A percentile compares a stretch with the other conserved stretches of the same genome.
Evolutionary conservation across 2,113 vertebrate genomes (phyloP).

Genomic region (Apteryx owenii): DNA sequence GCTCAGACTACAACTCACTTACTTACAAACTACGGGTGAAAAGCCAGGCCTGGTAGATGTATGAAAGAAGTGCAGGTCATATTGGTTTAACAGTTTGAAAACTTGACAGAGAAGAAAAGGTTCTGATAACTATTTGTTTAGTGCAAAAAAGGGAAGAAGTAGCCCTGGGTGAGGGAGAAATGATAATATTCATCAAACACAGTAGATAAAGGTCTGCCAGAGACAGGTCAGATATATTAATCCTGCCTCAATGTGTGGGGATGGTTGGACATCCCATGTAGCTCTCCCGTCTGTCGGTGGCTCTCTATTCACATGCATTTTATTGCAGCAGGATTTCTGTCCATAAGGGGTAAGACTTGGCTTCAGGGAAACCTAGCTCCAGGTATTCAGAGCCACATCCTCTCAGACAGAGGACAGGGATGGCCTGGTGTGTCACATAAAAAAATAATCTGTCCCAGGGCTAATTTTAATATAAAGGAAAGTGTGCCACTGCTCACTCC

Average conservation of each 20-base stretch:
- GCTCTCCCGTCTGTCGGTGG: rapidly evolving
- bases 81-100: constrained; percentile 13
- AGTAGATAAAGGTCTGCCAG: not conserved
- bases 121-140: constrained; percentile 10
- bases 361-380: not conserved
- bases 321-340: not conserved
- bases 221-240: not conserved
- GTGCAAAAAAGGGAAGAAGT: not conserved
- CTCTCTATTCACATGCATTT: rapidly evolving
- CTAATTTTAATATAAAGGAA: not conserved
- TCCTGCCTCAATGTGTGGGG: rapidly evolving
- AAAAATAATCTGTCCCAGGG: not conserved
- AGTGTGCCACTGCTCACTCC: not conserved
- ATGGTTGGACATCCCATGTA: not conserved
- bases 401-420: not conserved
- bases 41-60: not conserved
- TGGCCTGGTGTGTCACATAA: not conserved
- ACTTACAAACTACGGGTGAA: not conserved
- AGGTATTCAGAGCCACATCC: not conserved
- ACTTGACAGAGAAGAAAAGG: constrained; percentile 3
- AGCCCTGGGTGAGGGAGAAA: not conserved
- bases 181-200: not conserved
- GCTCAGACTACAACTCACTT: constrained; percentile 32
- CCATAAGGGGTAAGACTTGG: rapidly evolving
- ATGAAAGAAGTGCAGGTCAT: not conserved